Base-by-base conservation (phyloP, 2,797 vertebrate species). In the Alfaro cultratus region DNA sequence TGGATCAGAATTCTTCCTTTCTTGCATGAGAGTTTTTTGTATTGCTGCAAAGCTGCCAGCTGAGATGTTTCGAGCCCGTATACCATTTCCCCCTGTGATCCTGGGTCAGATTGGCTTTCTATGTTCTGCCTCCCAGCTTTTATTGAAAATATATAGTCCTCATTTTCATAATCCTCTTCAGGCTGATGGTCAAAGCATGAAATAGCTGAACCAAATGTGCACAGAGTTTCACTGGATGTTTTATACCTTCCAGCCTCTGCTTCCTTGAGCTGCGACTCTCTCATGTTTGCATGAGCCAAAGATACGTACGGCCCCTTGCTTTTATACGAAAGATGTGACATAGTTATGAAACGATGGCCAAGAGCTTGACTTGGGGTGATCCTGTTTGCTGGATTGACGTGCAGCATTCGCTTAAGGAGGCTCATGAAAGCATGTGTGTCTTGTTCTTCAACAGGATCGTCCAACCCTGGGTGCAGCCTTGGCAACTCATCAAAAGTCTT, bases 351-450 rank as follows among this genome's bases (percentile, higher is more conserved):
- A 23, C 34, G 31, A 36, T 36, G 34, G 34, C 62, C 62, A 23
- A 67, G 62, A 67, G 62, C 62, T 67, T 67, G 34, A 9, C 62
- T 67, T 67, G 62, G 34, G 18, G 34, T 36, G 8, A 67, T 36
- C 18, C 62, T 39, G 39, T 67, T 67, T 36, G 62, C 8, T 39
- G 62, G 62, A 67, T 67, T 67, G 8, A 36, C 34, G 1, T 36
- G 34, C 15, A 85, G 79, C 45, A 87, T 83, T 26, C 1, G 4
- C 73, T 75, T 74, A 2, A 82, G 49, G 8, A 84, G 75, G 41
- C 53, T 82, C 31, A 82, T 11, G 49, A 86, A 85, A 0, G 67
- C 74, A 9, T 12, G 1, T 1, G 18, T 72, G 55, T 83, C 72
- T 21, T 74, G 7, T 6, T 7, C 0, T 23, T 75, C 45, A 0